Evolutionary conservation across 1,140 invertebrate genomes (phyloP).

Genomic region (fruit fly (Drosophila melanogaster)): Release_6_plus_ISO1_MT NT_037436.4:15408501-15409000

Average conservation of each 20-base stretch:
- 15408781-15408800: slow-evolving; percentile 78
- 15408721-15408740: background rate
- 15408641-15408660: no score
- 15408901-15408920: slow-evolving; percentile 69
- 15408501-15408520: slow-evolving; percentile 52
- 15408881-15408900: slow-evolving; percentile 35
- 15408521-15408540: slow-evolving; percentile 74
- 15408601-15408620: background rate
- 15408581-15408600: background rate
- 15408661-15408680: no score
- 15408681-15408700: no score
- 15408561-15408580: slow-evolving; percentile 20
- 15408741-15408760: background rate
- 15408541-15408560: slow-evolving; percentile 55
- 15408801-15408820: slow-evolving; percentile 37
- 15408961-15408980: slow-evolving; percentile 11
- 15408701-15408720: background rate
- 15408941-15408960: slow-evolving; percentile 78
- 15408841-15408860: slow-evolving; percentile 7
- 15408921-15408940: slow-evolving; percentile 82
- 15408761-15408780: slow-evolving; percentile 10
- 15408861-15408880: slow-evolving; percentile 14
- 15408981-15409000: slow-evolving; percentile 21
- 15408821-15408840: slow-evolving; percentile 39
- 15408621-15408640: no score